Evolutionary conservation across 2,888 invertebrate species (phyloP), one percentile per base, ranked within the genome.

Genomic region (Synanthedon formicaeformis): DNA sequence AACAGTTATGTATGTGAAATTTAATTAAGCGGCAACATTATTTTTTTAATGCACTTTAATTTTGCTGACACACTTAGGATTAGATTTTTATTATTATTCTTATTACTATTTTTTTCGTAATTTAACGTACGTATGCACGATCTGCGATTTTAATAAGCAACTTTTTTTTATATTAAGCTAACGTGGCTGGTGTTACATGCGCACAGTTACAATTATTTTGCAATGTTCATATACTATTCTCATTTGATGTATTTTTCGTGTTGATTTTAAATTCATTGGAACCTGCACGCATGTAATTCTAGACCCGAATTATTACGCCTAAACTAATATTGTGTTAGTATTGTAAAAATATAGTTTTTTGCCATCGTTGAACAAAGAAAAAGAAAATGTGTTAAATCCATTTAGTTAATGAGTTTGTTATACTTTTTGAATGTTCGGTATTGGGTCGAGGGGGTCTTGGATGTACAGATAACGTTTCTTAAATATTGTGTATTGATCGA

Each of bases 11-110:
- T 84, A 80, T 81, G 82, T 82, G 71, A 75, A 80, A 81, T 76
- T 83, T 85, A 84, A 80, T 79, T 82, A 83, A 81, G 82, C 81
- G 78, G 82, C 84, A 82, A 85, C 81, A 81, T 73, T 85, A 79
- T 83, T 84, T 23, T 85, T 84, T 71, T 69, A 75, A 77, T 81
- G 82, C 86, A 84, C 83, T 81, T 81, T 84, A 84, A 81, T 86
- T 83, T 85, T 85, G 86, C 86, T 86, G 86, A 85, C 86, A 84
- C 82, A 80, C 79, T 75, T 87, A 85, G 86, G 70, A 67, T 80
- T 74, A 83, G 78, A 73, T 73, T 73, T 72, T 34, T 34, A 8
- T 34, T 34, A 34, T 10, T 34, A 34, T 34, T 34, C 8, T 34
- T 34, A 34, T 34, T 34, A 34, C 10, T 23, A 75, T 71, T 63